Evolutionary conservation across 2,888 invertebrate genomes (phyloP).

Genomic region (Neocrepidodera transversa): DNA sequence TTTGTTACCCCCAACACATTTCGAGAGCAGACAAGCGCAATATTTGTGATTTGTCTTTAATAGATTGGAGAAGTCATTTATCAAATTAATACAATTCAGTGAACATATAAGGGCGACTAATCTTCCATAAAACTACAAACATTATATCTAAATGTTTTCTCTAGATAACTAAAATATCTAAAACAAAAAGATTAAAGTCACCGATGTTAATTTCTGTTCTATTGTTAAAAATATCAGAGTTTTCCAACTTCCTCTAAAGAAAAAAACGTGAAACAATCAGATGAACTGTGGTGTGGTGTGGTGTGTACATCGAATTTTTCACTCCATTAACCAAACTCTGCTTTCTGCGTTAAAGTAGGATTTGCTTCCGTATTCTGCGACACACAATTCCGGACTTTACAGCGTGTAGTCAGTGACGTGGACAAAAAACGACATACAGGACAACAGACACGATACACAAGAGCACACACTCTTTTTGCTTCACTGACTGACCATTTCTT

Average conservation of each 20-base stretch:
- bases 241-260: conserved; percentile 36
- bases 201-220: conserved; percentile 22
- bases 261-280: conserved; percentile 48
- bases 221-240: conserved; percentile 27
- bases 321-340: conserved; percentile 46
- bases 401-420: conserved; percentile 28
- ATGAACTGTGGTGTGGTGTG: conserved; percentile 53
- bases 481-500: background rate
- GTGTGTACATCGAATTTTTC: conserved; percentile 57
- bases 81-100: conserved; percentile 52
- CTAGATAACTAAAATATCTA: too few species aligned
- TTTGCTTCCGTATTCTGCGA: conserved; percentile 34
- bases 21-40: conserved; percentile 45
- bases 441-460: background rate
- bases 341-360: conserved; percentile 29
- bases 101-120: conserved; percentile 49
- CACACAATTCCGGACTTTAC: conserved; percentile 31
- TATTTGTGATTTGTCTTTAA: conserved; percentile 61
- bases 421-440: conserved; percentile 7
- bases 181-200: too few species aligned
- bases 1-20: conserved; percentile 44
- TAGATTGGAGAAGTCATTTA: conserved; percentile 59
- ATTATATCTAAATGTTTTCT: too few species aligned
- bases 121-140: too few species aligned
- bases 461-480: background rate